Evolutionary conservation across 2,113 vertebrate species (phyloP).

Genomic region (Ammospiza caudacuta): DNA sequence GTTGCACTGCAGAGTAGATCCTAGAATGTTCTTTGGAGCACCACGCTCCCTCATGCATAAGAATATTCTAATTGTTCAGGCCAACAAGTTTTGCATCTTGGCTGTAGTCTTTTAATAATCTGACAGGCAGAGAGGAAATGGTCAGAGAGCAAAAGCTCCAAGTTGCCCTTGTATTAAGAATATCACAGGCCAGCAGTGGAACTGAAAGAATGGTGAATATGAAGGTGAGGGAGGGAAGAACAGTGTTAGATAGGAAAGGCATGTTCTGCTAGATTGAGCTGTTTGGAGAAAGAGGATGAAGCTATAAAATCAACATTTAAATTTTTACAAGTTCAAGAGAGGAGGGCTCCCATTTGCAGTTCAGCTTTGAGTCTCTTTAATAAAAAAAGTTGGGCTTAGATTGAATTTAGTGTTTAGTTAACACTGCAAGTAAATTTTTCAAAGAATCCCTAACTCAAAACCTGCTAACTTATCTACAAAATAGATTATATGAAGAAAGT

Average conservation of each 20-base stretch:
- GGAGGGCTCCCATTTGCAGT: background rate
- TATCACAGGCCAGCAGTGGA: background rate
- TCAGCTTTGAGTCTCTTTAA: background rate
- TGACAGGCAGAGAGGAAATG: background rate
- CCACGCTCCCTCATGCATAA: background rate
- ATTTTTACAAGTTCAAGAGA: background rate
- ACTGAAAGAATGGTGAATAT: background rate
- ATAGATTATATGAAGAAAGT: background rate
- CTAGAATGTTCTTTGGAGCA: background rate
- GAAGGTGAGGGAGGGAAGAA: background rate
- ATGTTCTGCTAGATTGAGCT: background rate
- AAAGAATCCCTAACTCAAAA: background rate
- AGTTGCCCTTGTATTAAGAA: background rate
- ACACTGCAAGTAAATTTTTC: background rate
- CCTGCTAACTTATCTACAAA: background rate
- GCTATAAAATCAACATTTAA: background rate
- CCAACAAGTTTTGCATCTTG: background rate
- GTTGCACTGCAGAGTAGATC: background rate
- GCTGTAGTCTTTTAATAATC: background rate
- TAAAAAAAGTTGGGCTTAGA: background rate
- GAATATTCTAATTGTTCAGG: background rate
- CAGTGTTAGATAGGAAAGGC: background rate
- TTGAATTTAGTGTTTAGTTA: background rate
- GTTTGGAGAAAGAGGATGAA: background rate
- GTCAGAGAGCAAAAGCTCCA: background rate